Conservation (phyloP, 2,113 vertebrate genomes). For the Nyctereutes procyonoides region DNA sequence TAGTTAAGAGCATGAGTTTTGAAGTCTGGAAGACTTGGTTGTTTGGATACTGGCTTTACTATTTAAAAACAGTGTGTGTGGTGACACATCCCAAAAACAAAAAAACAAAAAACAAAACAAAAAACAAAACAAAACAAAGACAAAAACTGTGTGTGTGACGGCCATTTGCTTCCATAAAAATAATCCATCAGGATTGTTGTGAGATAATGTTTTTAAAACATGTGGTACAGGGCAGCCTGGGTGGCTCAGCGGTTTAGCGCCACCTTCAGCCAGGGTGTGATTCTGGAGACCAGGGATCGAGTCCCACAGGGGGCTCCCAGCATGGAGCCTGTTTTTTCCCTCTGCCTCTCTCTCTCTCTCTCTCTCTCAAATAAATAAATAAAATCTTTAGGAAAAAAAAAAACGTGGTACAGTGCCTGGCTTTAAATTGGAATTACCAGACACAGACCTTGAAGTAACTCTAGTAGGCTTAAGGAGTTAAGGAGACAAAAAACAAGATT, state of each 20-base stretch:
- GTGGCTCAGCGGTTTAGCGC: no score
- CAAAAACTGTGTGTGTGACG: not conserved
- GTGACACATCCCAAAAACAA: no score
- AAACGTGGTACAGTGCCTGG: not conserved
- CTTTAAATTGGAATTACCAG: not conserved
- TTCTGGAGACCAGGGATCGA: no score
- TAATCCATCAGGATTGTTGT: not conserved
- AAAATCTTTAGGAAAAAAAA: no score
- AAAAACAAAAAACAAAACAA: no score
- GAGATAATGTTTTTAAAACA: not conserved
- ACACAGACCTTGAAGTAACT: not conserved
- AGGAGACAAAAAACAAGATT: not conserved
- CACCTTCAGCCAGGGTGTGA: no score
- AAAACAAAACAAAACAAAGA: no score
- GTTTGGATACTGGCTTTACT: slow-evolving; percentile 17
- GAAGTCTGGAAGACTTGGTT: not conserved
- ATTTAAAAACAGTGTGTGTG: not conserved
- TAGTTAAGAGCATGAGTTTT: not conserved
- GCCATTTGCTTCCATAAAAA: not conserved
- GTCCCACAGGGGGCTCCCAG: no score
- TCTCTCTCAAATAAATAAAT: no score
- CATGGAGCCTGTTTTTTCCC: no score
- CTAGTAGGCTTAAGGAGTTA: not conserved
- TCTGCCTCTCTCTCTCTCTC: no score
- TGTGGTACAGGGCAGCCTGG: not conserved